Percentiles rank a stretch among this genome's conserved stretches.
phyloP scores from a whole-genome alignment of 2,797 vertebrate genomes.

The Rousettus madagascariensis region DNA sequence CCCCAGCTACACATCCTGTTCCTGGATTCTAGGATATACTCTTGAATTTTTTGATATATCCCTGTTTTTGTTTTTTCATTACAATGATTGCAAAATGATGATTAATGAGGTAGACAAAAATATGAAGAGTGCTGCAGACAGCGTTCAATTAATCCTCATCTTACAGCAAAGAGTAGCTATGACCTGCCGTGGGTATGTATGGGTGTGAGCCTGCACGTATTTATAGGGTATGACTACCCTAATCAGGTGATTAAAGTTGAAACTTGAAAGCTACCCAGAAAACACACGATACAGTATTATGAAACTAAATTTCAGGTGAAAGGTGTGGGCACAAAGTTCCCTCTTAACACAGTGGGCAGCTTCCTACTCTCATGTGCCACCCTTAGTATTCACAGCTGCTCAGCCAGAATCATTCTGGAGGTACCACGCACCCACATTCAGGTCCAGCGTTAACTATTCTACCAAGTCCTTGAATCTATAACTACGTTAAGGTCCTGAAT shows the following conservation, averaged over 20 bases:
- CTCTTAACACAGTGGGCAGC: neutral
- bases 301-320: neutral
- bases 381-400: neutral
- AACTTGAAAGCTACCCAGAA: neutral
- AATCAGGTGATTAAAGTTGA: neutral
- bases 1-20: neutral
- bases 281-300: neutral
- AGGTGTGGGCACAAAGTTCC: neutral
- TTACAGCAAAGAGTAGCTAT: neutral
- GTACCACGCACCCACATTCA: fast-evolving
- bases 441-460: neutral
- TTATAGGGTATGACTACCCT: neutral
- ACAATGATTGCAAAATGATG: neutral
- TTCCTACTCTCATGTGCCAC: neutral
- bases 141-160: neutral
- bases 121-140: neutral
- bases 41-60: neutral
- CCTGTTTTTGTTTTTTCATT: neutral
- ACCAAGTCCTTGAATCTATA: neutral
- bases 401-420: neutral
- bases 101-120: neutral
- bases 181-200: neutral
- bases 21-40: neutral
- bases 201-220: neutral
- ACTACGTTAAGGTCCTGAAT: neutral